Percentiles rank a stretch among this genome's conserved stretches.
phyloP scores from a whole-genome alignment of 2,113 vertebrate genomes.

The mouse (Mus musculus) region GRCm39 chr9:36989001-36989500 shows the following conservation, averaged over 20 bases:
- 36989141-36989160: not conserved
- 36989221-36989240: constrained; percentile 66
- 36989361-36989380: not conserved
- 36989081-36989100: not conserved
- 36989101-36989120: not conserved
- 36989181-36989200: not conserved
- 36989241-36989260: constrained; percentile 70
- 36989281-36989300: constrained; percentile 83
- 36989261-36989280: constrained; percentile 77
- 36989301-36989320: constrained; percentile 79
- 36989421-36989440: not conserved
- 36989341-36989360: constrained; percentile 57
- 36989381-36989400: not conserved
- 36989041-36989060: not conserved
- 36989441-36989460: not conserved
- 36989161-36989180: not conserved
- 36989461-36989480: not conserved
- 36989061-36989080: not conserved
- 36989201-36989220: constrained; percentile 27
- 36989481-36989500: not conserved
- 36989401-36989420: not conserved
- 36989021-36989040: not conserved
- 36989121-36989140: not conserved
- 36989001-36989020: constrained; percentile 9
- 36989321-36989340: constrained; percentile 65